Conservation (phyloP, 2,113 vertebrate genomes). For the Cavia porcellus region DNA sequence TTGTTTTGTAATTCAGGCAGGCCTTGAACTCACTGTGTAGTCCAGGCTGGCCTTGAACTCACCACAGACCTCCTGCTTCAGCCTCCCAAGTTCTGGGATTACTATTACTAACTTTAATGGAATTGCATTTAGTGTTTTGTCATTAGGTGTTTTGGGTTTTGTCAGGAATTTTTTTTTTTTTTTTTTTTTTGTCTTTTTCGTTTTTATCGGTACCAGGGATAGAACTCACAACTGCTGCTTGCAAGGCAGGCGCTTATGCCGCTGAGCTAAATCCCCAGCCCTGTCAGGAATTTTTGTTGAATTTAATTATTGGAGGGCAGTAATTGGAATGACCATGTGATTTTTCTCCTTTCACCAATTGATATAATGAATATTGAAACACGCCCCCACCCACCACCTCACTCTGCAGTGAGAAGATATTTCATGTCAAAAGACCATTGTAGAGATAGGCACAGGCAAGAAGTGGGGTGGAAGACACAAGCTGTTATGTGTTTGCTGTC, state of each 20-base stretch:
- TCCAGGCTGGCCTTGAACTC: neutral
- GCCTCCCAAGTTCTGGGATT: neutral
- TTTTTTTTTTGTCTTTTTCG: no score
- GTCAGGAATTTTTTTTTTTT: no score
- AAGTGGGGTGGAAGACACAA: neutral
- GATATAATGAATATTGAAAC: conserved; percentile 34
- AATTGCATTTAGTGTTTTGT: conserved; percentile 35
- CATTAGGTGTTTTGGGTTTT: conserved; percentile 42
- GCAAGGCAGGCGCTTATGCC: no score
- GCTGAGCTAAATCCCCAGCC: no score
- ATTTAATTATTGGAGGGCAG: conserved; percentile 18
- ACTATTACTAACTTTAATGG: neutral
- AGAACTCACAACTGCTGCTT: no score
- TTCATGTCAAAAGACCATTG: neutral
- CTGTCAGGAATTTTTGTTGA: neutral
- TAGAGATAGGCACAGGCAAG: neutral
- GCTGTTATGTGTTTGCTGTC: neutral
- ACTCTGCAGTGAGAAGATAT: neutral
- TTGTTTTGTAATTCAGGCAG: neutral
- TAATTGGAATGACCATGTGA: neutral
- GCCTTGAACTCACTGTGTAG: neutral
- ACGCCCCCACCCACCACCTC: neutral
- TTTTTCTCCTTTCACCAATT: conserved; percentile 46
- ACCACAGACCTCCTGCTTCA: neutral
- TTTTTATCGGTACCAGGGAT: no score